Conservation (phyloP, 30 jellyfish, hydroid and myxozoan genomes). For the Aurelia sp. region DNA sequence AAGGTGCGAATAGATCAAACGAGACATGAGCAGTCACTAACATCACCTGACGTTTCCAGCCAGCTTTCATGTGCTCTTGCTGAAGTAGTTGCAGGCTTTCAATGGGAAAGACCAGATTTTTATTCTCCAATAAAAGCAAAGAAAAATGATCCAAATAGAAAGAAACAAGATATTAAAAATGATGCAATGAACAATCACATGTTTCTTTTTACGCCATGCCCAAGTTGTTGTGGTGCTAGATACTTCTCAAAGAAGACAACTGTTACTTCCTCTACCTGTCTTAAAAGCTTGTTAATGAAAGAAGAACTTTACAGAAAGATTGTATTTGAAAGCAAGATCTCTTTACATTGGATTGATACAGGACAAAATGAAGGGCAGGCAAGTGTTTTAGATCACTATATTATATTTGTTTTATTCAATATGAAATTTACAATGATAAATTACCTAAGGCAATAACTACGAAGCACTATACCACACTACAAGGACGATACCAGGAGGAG, state of each 20-base stretch:
- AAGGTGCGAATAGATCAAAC: slow-evolving; percentile 9
- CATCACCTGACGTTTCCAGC: slow-evolving; percentile 12
- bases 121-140: slow-evolving; percentile 72
- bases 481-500: too few species aligned
- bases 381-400: too few species aligned
- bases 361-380: slow-evolving; percentile 4
- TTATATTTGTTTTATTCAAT: too few species aligned
- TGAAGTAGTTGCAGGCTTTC: slow-evolving; percentile 83
- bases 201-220: slow-evolving; percentile 78
- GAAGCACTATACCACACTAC: too few species aligned
- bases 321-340: slow-evolving; percentile 12
- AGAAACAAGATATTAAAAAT: background rate
- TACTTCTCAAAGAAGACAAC: background rate
- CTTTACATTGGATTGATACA: slow-evolving; percentile 61
- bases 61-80: slow-evolving; percentile 69
- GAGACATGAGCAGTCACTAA: background rate
- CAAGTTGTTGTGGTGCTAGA: slow-evolving; percentile 53
- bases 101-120: slow-evolving; percentile 95
- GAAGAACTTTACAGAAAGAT: slow-evolving; percentile 31
- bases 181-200: slow-evolving; percentile 28
- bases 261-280: background rate
- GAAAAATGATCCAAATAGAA: background rate
- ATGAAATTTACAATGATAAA: too few species aligned
- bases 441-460: too few species aligned
- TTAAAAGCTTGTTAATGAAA: slow-evolving; percentile 27